Percentiles rank a stretch among this genome's conserved stretches.
Evolutionary conservation across 2,113 vertebrate genomes (phyloP).

Genomic region (Podarcis raffonei): DNA sequence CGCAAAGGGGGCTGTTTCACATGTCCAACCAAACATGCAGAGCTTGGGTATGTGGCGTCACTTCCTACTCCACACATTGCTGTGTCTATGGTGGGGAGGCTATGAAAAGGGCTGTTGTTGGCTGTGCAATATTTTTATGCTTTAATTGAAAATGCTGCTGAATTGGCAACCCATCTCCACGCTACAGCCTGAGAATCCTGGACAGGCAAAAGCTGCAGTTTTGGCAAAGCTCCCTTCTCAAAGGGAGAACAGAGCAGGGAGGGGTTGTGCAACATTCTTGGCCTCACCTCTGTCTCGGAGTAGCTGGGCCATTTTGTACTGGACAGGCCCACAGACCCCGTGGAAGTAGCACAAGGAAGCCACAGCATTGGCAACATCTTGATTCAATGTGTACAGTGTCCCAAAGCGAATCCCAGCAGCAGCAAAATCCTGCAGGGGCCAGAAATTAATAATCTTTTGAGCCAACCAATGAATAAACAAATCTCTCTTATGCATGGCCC

Average conservation of each 20-base stretch:
- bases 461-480: background rate
- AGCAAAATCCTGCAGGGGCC: constrained; percentile 87
- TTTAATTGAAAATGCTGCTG: background rate
- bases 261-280: background rate
- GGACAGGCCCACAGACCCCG: constrained; percentile 83
- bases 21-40: background rate
- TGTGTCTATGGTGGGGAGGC: background rate
- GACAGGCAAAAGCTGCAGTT: background rate
- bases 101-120: background rate
- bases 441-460: background rate
- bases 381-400: constrained; percentile 89
- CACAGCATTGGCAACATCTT: constrained; percentile 85
- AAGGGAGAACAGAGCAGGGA: background rate
- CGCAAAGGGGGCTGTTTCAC: background rate
- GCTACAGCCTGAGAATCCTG: background rate
- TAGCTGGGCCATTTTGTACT: constrained; percentile 88
- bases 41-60: background rate
- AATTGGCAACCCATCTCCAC: background rate
- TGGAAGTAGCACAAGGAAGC: constrained; percentile 87
- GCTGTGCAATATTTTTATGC: background rate
- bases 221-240: background rate
- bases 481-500: background rate
- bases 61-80: background rate
- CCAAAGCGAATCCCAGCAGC: constrained; percentile 89
- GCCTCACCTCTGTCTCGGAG: constrained; percentile 87